Evolutionary conservation across 1,140 invertebrate genomes (phyloP), one percentile per base, ranked within the genome.

Genomic region (Drosophila equinoxialis): DNA sequence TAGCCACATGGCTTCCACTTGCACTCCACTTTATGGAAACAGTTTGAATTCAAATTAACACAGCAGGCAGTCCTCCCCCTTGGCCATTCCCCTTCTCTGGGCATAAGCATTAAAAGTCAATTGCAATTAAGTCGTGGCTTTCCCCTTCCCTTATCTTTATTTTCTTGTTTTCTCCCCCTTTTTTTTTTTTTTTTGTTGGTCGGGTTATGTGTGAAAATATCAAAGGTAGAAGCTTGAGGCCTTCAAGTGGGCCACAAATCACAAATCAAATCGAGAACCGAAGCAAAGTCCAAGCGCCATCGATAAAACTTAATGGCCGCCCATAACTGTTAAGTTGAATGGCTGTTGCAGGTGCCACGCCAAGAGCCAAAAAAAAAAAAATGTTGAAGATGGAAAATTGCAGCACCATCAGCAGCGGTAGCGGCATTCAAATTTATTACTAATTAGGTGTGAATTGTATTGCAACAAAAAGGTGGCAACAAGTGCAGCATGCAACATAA

Each of bases 401-500:
- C 78, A 77, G 48, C 14, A 66, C 5, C 5, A 30, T 48, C 35
- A 23, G 45, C 17, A 48, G 14, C 14, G 7, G 14, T 17, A 48
- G 7, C 45, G 45, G 66, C 86, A 90, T 90, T 90, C 75, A 90
- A 90, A 90, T 90, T 90, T 90, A 90, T 90, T 90, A 90, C 86
- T 90, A 90, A 90, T 90, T 84, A 79, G 86, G 86, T 90, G 86
- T 90, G 86, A 90, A 90, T 85, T 82, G 85, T 72, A 80, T 85
- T 82, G 85, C 78, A 80, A 63, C 62, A 37, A 62, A 66, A 35
- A 55, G 39, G 20, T 33, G 10, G 70, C 67, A 62, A 66, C 83
- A 83, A 79, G 78, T 89, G 74, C 54, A 59, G 64, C 11, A 87
- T 89, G 84, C 84, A 87, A 76, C 83, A 87, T 87, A 87, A 87